Percentiles rank a stretch among this genome's conserved stretches.
These are phyloP conservation scores for Acanthiza pusilla DNA, from an alignment of 2,797 vertebrate species.

Conservation along the genomic window DNA sequence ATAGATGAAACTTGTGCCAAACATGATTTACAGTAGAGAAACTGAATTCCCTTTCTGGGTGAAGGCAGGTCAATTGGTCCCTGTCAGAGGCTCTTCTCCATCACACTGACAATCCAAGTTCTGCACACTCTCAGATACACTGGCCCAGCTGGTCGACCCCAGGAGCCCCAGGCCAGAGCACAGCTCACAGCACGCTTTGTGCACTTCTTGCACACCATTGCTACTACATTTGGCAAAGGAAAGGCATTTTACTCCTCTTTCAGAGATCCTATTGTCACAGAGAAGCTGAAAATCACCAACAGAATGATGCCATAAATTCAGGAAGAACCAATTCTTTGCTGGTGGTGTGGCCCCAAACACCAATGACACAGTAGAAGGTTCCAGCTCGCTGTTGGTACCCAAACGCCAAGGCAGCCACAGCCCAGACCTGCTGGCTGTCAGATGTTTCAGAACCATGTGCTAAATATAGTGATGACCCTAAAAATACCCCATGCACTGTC, in stretches of 20 bases:
- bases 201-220: background rate
- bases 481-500: background rate
- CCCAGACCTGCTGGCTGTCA: background rate
- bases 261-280: background rate
- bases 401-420: background rate
- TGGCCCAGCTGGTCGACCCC: background rate
- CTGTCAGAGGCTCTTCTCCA: background rate
- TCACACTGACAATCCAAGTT: accelerated
- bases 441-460: background rate
- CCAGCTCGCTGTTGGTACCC: background rate
- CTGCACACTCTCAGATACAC: background rate
- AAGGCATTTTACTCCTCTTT: background rate
- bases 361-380: background rate
- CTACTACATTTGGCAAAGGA: background rate
- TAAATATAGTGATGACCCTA: background rate
- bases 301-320: background rate
- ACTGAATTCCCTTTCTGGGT: background rate
- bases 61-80: accelerated
- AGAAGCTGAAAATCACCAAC: background rate
- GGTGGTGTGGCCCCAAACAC: background rate
- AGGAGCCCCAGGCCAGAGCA: background rate
- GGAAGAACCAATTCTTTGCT: background rate
- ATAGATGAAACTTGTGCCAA: background rate
- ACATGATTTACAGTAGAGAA: background rate
- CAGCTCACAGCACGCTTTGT: background rate